phyloP scores from a whole-genome alignment of 1,140 invertebrate species.

The Brachionus calyciflorus region DNA sequence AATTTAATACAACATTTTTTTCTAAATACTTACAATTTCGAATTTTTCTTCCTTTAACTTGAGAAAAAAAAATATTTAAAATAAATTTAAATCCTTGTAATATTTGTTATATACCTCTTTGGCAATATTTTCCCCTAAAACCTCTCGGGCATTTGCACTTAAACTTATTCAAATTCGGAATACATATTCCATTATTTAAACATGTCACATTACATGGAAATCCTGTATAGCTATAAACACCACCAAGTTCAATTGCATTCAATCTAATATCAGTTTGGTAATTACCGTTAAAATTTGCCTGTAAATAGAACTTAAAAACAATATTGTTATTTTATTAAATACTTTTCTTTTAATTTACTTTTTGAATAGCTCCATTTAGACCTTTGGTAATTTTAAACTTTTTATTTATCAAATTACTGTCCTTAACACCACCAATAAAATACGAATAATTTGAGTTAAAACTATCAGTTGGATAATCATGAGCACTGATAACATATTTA shows the following conservation, averaged over 20 bases:
- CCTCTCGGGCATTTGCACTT: conserved; percentile 20
- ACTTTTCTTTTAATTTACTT: background rate
- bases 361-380: conserved; percentile 30
- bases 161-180: conserved; percentile 3
- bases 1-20: background rate
- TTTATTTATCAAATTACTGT: background rate
- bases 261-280: background rate
- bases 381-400: conserved; percentile 5
- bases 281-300: background rate
- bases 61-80: background rate
- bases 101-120: background rate
- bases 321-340: background rate
- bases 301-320: background rate
- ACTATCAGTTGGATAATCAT: background rate
- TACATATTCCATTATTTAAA: conserved; percentile 5
- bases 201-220: conserved; percentile 42
- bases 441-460: background rate
- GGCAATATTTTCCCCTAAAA: conserved; percentile 15
- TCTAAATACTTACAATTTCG: conserved; percentile 8
- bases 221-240: background rate
- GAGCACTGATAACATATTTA: background rate
- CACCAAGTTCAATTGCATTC: background rate
- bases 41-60: background rate
- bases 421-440: conserved; percentile 34
- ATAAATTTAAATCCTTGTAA: background rate